These are phyloP conservation scores for Thripadectes ignobilis DNA, from an alignment of 2,797 vertebrate species.

Conservation along the genomic window DNA sequence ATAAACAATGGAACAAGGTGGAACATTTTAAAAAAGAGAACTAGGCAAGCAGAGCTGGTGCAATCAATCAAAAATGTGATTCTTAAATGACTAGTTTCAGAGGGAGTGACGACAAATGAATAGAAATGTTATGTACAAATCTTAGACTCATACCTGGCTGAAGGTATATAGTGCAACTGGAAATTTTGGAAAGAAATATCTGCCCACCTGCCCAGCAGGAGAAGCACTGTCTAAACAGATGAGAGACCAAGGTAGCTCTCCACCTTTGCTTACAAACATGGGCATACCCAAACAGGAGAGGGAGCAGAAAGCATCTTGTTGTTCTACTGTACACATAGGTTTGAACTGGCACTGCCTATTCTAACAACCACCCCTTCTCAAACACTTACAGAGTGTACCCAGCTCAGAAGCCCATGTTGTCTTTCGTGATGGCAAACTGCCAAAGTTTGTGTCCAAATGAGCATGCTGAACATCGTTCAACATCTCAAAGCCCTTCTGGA, in stretches of 20 bases:
- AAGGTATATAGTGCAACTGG: neutral
- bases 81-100: slow-evolving; percentile 41
- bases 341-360: neutral
- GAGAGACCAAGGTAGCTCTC: neutral
- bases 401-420: neutral
- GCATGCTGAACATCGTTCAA: neutral
- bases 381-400: neutral
- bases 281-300: neutral
- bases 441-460: neutral
- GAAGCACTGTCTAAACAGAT: neutral
- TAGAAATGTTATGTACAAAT: slow-evolving; percentile 42
- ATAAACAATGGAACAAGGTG: slow-evolving; percentile 51
- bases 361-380: neutral
- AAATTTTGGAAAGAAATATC: slow-evolving; percentile 27
- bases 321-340: rapidly evolving
- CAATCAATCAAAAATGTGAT: slow-evolving; percentile 59
- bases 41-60: neutral
- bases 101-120: neutral
- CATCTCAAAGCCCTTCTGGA: neutral
- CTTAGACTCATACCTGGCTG: slow-evolving; percentile 21
- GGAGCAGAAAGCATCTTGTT: neutral
- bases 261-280: neutral
- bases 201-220: slow-evolving; percentile 10
- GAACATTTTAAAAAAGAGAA: neutral
- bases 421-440: neutral